Conservation (phyloP, 2,113 vertebrate species). For the Ciconia stormi region DNA sequence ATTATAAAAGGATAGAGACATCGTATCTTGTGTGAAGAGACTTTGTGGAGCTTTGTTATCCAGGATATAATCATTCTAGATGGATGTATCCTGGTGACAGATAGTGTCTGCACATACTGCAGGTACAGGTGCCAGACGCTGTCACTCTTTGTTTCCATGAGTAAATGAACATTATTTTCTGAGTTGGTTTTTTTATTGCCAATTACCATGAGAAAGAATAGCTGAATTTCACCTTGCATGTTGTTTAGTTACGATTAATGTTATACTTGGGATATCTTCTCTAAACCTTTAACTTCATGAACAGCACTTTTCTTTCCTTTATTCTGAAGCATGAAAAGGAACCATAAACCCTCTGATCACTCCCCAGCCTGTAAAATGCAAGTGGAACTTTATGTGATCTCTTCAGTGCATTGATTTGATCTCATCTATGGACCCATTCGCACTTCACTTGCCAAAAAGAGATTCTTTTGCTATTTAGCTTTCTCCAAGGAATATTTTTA, state of each 20-base stretch:
- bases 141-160: neutral
- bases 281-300: neutral
- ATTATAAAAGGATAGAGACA: neutral
- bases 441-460: neutral
- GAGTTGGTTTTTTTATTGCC: neutral
- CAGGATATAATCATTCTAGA: neutral
- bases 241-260: neutral
- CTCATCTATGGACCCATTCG: neutral
- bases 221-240: neutral
- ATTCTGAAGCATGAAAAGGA: neutral
- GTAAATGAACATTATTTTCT: neutral
- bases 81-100: neutral
- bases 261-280: neutral
- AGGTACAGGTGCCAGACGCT: neutral
- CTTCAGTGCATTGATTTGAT: neutral
- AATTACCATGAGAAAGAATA: neutral
- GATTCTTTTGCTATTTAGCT: neutral
- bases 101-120: neutral
- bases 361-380: neutral
- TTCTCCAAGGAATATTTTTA: constrained; percentile 3
- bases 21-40: neutral
- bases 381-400: neutral
- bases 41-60: neutral
- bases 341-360: neutral
- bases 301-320: neutral